phyloP scores from a whole-genome alignment of 2,888 invertebrate genomes.

The Drosophila colorata region DNA sequence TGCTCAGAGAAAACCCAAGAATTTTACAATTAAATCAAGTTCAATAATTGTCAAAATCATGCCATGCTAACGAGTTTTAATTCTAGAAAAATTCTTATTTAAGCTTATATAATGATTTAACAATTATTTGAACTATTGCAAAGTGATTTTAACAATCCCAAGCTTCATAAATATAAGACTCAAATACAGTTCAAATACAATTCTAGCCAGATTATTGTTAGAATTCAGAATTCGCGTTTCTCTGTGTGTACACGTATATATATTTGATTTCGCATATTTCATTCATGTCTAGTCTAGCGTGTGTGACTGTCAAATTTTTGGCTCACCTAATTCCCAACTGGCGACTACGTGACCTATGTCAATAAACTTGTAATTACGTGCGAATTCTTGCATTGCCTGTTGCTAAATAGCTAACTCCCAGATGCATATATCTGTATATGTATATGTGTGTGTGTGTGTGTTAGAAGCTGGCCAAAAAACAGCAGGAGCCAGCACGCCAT shows the following conservation, averaged over 20 bases:
- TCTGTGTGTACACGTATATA: not conserved
- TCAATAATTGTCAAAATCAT: too few relatives aligned
- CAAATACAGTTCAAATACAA: too few relatives aligned
- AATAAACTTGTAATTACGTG: conserved; percentile 75
- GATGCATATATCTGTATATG: not conserved
- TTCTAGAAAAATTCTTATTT: too few relatives aligned
- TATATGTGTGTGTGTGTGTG: not conserved
- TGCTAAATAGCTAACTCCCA: conserved; percentile 24
- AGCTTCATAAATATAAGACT: too few relatives aligned
- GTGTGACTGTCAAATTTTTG: not conserved
- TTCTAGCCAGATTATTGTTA: too few relatives aligned
- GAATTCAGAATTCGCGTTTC: not conserved
- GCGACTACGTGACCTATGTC: conserved; percentile 73
- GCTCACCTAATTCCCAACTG: conserved; percentile 25
- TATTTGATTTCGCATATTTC: conserved; percentile 4
- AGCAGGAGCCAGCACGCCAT: conserved; percentile 63
- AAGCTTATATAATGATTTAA: too few relatives aligned
- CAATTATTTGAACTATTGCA: too few relatives aligned
- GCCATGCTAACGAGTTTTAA: too few relatives aligned
- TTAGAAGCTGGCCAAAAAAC: conserved; percentile 36
- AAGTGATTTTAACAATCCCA: too few relatives aligned
- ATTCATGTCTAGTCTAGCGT: conserved; percentile 35
- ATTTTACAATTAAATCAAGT: too few relatives aligned
- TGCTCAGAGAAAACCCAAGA: too few relatives aligned
- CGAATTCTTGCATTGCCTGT: conserved; percentile 51